These are phyloP conservation scores for Lasioglossum pauxillum DNA, from an alignment of 2,888 invertebrate genomes.

Conservation along the genomic window DNA sequence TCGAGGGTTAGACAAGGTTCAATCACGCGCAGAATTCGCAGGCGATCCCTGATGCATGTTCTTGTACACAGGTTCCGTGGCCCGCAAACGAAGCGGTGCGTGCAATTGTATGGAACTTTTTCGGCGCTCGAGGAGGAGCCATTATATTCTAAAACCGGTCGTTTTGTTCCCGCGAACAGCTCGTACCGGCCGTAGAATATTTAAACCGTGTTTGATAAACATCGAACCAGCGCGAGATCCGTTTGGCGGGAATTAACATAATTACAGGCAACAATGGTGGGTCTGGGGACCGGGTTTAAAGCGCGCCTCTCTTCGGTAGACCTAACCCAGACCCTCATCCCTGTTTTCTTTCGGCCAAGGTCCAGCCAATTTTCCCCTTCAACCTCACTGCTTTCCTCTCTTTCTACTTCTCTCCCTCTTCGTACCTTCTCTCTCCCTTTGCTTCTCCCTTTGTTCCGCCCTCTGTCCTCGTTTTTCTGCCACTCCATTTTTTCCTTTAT, in stretches of 20 bases:
- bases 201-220: constrained; percentile 31
- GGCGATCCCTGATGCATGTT: neutral
- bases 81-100: neutral
- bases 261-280: constrained; percentile 41
- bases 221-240: constrained; percentile 8
- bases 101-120: neutral
- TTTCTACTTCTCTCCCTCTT: neutral
- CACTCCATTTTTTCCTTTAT: neutral
- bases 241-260: constrained; percentile 45
- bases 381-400: neutral
- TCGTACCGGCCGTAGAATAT: neutral
- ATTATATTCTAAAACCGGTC: constrained; percentile 13
- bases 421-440: neutral
- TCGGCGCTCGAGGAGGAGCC: neutral
- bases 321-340: constrained; percentile 6
- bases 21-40: neutral
- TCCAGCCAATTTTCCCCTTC: constrained; percentile 49
- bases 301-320: neutral
- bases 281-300: constrained; percentile 10
- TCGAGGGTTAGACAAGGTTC: neutral
- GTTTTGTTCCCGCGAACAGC: neutral
- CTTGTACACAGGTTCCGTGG: neutral
- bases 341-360: constrained; percentile 35
- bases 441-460: neutral
- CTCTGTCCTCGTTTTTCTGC: neutral